Evolutionary conservation across 1,140 invertebrate genomes (phyloP), one percentile per base, ranked within the genome.

Genomic region (Drosophila neocordata): DNA sequence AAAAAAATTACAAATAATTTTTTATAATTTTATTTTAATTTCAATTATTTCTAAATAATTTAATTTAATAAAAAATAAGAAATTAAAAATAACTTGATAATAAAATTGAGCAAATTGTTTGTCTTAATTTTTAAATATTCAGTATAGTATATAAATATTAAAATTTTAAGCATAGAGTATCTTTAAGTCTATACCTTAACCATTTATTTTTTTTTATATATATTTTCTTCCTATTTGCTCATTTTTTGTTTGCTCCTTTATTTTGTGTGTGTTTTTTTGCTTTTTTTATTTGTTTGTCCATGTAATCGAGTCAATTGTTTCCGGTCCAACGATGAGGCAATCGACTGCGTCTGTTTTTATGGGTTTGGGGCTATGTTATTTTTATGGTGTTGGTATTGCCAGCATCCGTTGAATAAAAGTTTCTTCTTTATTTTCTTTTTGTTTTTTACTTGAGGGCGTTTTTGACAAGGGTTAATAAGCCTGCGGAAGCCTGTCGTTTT

Each of bases 291-390:
- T 88, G 75, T 70, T 80, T 79, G 67, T 41, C 69, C 65, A 34
- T 81, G 87, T 89, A 89, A 82, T 89, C 87, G 87, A 89, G 87
- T 89, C 85, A 89, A 89, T 89, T 89, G 85, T 89, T 89, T 89
- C 81, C 85, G 81, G 62, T 89, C 73, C 78, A 73, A 62, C 78
- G 85, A 89, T 81, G 81, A 76, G 85, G 85, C 85, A 89, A 89
- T 89, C 81, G 87, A 85, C 71, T 89, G 85, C 82, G 78, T 89
- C 78, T 76, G 69, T 71, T 89, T 88, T 89, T 89, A 89, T 85
- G 78, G 66, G 55, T 18, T 66, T 59, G 61, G 56, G 22, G 24
- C 56, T 52, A 37, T 31, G 27, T 38, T 44, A 72, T 79, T 51
- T 41, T 48, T 65, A 78, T 67, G 77, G 68, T 78, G 82, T 82